Evolutionary conservation across 2,113 vertebrate genomes (phyloP), one percentile per base, ranked within the genome.

Genomic region (Xiphias gladius): DNA sequence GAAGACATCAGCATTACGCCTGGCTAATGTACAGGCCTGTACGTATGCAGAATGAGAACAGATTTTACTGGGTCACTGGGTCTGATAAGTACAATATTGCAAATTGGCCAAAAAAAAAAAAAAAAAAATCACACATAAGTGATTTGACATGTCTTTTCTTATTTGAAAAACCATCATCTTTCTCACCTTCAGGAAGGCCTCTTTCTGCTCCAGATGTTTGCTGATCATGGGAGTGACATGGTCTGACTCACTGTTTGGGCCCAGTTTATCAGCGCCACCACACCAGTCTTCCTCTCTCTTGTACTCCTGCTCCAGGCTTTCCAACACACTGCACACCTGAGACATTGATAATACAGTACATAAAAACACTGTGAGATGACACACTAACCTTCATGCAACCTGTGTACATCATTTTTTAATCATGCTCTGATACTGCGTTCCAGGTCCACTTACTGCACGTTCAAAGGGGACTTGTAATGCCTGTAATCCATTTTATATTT

Each of bases 261-360:
- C 98, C 81, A 99, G 94, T 82, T 99, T 99, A 93, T 99, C 98
- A 2, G 97, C 97, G 26, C 98, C 98, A 0, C 98, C 98, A 71
- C 98, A 99, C 98, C 98, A 99, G 93, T 99, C 98, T 89, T 99
- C 98, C 61, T 99, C 98, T 62, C 98, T 92, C 86, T 99, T 99
- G 85, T 99, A 99, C 86, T 99, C 98, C 92, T 99, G 98, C 85
- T 99, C 99, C 80, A 99, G 94, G 91, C 98, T 99, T 91, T 99
- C 98, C 61, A 99, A 92, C 35, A 99, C 99, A 1, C 98, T 99
- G 94, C 99, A 99, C 35, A 99, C 98, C 98, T 99, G 82, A 80
- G 24, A 82, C 35, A 84, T 1, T 72, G 2, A 86, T 30, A 12
- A 76, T 62, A 82, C 43, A 16, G n/a, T 4, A 50, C 19, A 73